Conservation (phyloP, 2,888 invertebrate genomes). For the Pristionchus entomophagus region DNA sequence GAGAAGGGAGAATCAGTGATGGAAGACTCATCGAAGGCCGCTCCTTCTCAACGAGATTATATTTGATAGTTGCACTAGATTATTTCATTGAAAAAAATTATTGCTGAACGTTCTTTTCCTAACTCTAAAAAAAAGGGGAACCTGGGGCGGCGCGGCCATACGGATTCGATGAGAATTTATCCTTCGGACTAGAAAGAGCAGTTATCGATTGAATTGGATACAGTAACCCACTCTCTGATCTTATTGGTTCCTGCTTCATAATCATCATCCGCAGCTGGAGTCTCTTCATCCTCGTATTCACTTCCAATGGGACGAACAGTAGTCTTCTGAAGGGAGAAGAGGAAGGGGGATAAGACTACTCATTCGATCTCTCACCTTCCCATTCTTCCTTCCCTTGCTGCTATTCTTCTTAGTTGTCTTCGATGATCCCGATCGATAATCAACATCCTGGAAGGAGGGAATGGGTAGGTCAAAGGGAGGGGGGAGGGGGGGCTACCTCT, state of each 20-base stretch:
- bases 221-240: conserved; percentile 11
- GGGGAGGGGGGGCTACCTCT: not conserved
- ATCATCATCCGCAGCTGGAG: not conserved
- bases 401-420: conserved; percentile 36
- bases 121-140: not conserved
- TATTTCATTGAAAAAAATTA: not conserved
- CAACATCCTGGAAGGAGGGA: not conserved
- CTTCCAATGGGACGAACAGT: not conserved
- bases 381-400: conserved; percentile 17
- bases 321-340: conserved; percentile 19
- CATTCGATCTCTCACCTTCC: not conserved
- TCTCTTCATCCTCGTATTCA: conserved; percentile 34
- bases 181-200: conserved; percentile 2
- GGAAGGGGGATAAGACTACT: not conserved
- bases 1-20: conserved; percentile 24
- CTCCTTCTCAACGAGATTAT: not conserved
- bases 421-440: conserved; percentile 37
- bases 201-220: not conserved
- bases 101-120: not conserved
- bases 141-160: conserved; percentile 4
- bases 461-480: not conserved
- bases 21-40: conserved; percentile 48
- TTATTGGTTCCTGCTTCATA: conserved; percentile 32
- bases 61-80: not conserved
- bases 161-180: not conserved